Evolutionary conservation across 1,140 invertebrate genomes (phyloP), one percentile per base, ranked within the genome.

Genomic region (Drosophila parvula): DNA sequence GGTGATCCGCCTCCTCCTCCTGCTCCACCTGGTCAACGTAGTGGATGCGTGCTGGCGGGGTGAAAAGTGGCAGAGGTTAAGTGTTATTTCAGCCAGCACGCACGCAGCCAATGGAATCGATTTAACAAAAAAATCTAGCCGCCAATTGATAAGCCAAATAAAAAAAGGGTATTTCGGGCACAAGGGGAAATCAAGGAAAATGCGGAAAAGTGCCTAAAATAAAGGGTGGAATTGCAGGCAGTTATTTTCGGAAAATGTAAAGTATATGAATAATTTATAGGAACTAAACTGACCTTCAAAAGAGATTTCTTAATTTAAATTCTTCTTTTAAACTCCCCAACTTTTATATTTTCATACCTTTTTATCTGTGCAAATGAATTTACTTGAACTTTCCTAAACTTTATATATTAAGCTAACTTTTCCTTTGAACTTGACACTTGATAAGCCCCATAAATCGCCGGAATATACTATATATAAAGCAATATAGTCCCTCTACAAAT

Each of bases 21-120:
- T 85, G 58, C 75, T 74, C 65, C 70, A 61, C 63, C 28, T 75
- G 78, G 58, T 85, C 81, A 57, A 76, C 74, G 71, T 91, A 91
- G 50, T 90, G 90, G 28, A 91, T 91, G 61, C 90, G 90, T 43
- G 86, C 90, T 85, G 77, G 32, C 10, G 34, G 8, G 18, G 12
- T 0, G 68, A 57, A 5, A 30, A 62, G 4, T 32, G 22, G 40
- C 27, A 16, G 12, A 18, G 44, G 32, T 38, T 43, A 59, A 55
- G 61, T 48, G 44, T 71, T 71, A 62, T 62, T 62, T 40, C 55
- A 22, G 28, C 16, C 43, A 34, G 48, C 79, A 78, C 80, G 80
- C 79, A 81, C 51, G 78, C 55, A 48, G 59, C 68, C 65, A 65
- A 30, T 74, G 50, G 18, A 80, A 89, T 89, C 84, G 84, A 89